A percentile compares a stretch with the other conserved stretches of the same genome.
Conservation (phyloP, 2,797 vertebrate species). For the Podargus strigoides region DNA sequence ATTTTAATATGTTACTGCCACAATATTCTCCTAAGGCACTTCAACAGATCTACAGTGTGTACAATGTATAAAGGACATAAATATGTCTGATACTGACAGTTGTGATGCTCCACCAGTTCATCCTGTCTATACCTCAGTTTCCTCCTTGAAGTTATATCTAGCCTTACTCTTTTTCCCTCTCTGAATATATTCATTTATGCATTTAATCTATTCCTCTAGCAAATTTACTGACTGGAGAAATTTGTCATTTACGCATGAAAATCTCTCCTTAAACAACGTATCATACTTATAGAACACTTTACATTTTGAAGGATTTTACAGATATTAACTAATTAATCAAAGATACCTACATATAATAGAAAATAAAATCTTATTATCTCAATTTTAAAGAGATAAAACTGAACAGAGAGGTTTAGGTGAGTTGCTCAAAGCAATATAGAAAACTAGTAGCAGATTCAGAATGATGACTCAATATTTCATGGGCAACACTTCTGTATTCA, state of each 20-base stretch:
- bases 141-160: background rate
- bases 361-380: background rate
- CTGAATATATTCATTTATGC: background rate
- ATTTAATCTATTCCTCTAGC: background rate
- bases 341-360: background rate
- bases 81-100: background rate
- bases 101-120: background rate
- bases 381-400: background rate
- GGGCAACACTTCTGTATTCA: background rate
- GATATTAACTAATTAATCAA: background rate
- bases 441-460: background rate
- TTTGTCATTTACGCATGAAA: background rate
- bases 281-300: background rate
- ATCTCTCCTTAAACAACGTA: background rate
- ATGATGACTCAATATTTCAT: background rate
- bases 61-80: background rate
- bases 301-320: background rate
- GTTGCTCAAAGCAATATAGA: background rate
- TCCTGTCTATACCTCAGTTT: background rate
- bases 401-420: background rate
- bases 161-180: background rate
- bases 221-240: background rate
- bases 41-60: background rate
- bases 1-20: background rate
- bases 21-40: background rate